These are phyloP conservation scores for Myrmecophaga tridactyla DNA, from an alignment of 2,113 vertebrate genomes.

Conservation along the genomic window DNA sequence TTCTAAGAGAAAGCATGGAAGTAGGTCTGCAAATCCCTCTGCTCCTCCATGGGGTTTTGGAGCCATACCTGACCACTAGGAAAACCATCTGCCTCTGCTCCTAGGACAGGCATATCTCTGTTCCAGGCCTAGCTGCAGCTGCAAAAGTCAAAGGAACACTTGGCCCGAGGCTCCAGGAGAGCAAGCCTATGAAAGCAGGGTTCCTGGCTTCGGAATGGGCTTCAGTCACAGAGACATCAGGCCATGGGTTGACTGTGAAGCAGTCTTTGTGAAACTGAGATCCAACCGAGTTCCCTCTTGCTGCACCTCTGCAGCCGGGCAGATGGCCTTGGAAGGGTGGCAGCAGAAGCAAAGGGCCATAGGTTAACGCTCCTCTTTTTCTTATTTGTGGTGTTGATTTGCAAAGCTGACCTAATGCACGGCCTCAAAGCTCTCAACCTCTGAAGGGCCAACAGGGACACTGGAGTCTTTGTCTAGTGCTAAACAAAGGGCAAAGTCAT, in stretches of 20 bases:
- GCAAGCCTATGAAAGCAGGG: background rate
- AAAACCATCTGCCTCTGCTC: background rate
- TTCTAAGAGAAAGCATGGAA: accelerated
- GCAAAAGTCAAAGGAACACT: too few relatives aligned
- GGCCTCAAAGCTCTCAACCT: conserved; percentile 31
- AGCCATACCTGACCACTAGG: background rate
- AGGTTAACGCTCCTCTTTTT: background rate
- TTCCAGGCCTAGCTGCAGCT: background rate
- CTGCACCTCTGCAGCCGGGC: background rate
- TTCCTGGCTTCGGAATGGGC: accelerated
- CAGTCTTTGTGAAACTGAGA: background rate
- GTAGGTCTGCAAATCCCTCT: background rate
- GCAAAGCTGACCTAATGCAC: conserved; percentile 66
- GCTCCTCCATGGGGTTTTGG: background rate
- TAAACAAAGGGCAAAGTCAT: conserved; percentile 64
- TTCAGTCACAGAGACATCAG: too few relatives aligned
- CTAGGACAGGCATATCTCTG: background rate
- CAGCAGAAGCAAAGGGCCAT: accelerated
- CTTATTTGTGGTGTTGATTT: conserved; percentile 11
- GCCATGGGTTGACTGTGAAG: accelerated
- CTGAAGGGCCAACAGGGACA: conserved; percentile 53
- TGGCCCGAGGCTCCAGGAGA: accelerated
- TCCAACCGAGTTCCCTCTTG: background rate
- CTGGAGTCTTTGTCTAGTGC: conserved; percentile 55
- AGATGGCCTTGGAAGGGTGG: background rate